Conservation (phyloP, 2,797 vertebrate species). For the Bryconaethiops microstoma region DNA sequence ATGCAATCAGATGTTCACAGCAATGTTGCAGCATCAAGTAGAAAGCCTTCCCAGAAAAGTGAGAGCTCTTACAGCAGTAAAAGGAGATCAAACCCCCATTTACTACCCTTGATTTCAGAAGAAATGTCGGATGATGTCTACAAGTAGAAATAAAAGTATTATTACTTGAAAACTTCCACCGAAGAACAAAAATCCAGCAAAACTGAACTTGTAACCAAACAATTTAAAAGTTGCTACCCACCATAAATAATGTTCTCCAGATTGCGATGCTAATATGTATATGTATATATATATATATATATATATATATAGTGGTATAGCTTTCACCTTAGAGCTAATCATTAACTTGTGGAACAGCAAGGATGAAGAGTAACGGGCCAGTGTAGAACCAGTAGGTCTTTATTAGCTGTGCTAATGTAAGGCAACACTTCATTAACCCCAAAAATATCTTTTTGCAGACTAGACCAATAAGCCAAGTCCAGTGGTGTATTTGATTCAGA, state of each 20-base stretch:
- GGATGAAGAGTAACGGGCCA: not conserved
- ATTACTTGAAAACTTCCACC: too few species aligned
- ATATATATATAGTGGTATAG: not conserved
- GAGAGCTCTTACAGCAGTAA: not conserved
- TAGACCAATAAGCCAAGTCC: constrained; percentile 27
- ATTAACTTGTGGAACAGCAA: not conserved
- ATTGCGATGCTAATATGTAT: not conserved
- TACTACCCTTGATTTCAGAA: not conserved
- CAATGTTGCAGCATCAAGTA: not conserved
- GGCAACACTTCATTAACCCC: constrained; percentile 19
- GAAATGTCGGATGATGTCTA: too few species aligned
- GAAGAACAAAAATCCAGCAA: too few species aligned
- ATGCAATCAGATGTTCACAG: not conserved
- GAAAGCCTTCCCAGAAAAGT: not conserved
- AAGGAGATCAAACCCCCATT: not conserved
- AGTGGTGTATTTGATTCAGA: constrained; percentile 35
- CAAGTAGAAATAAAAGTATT: too few species aligned
- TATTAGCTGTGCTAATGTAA: not conserved
- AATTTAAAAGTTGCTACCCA: too few species aligned
- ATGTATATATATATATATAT: too few species aligned
- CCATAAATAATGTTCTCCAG: too few species aligned
- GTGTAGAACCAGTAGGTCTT: not conserved
- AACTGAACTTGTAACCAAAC: too few species aligned
- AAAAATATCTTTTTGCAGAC: constrained; percentile 45
- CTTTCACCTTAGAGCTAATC: not conserved